Evolutionary conservation across 2,888 invertebrate species (phyloP).

Genomic region (Selenia dentaria): DNA sequence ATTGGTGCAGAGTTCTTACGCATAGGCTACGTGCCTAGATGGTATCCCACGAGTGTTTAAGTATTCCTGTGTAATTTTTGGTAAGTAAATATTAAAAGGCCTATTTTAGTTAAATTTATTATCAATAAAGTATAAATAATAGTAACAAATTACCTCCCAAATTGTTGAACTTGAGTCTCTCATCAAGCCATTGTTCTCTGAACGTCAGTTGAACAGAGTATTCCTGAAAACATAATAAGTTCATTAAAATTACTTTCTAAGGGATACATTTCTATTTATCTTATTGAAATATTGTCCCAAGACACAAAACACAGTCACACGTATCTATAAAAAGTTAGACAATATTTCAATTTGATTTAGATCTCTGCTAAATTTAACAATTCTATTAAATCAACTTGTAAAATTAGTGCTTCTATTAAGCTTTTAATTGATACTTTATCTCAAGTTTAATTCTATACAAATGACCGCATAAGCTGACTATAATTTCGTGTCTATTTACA

Average conservation of each 20-base stretch:
- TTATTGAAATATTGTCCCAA: conserved; percentile 34
- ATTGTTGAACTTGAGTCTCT: conserved; percentile 95
- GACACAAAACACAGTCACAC: neutral
- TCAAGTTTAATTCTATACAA: conserved; percentile 20
- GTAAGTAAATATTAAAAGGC: too few relatives aligned
- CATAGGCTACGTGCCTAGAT: too few relatives aligned
- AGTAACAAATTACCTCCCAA: conserved; percentile 92
- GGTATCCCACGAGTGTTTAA: too few relatives aligned
- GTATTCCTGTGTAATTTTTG: too few relatives aligned
- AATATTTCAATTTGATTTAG: conserved; percentile 42
- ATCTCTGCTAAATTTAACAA: conserved; percentile 3
- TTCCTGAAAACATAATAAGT: conserved; percentile 88
- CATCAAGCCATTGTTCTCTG: conserved; percentile 98
- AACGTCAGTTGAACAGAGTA: conserved; percentile 99
- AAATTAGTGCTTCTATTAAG: conserved; percentile 13
- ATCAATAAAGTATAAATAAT: too few relatives aligned
- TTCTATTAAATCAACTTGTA: conserved; percentile 11
- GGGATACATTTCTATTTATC: too few relatives aligned
- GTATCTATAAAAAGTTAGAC: conserved; percentile 29
- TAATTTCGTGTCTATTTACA: conserved; percentile 37
- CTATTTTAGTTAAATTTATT: too few relatives aligned
- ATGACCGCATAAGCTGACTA: conserved; percentile 16
- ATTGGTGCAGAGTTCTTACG: too few relatives aligned
- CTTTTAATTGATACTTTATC: conserved; percentile 15
- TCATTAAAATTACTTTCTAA: conserved; percentile 8